A percentile compares a stretch with the other conserved stretches of the same genome.
Evolutionary conservation across 1,140 invertebrate genomes (phyloP).

Genomic region (Nasonia vitripennis): DNA sequence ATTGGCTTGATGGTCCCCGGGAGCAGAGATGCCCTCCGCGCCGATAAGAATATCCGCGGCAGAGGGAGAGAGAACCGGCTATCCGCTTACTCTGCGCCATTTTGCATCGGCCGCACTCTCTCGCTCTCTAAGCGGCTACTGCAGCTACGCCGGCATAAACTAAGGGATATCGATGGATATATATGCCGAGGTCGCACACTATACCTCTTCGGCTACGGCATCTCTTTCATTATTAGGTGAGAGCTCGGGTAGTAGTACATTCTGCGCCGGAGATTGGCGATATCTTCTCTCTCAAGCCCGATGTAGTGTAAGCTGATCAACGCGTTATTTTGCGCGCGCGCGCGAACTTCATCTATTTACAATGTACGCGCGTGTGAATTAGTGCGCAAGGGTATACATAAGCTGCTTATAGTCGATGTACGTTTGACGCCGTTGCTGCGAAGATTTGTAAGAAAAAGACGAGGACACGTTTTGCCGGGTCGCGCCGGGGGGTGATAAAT

Average conservation of each 20-base stretch:
- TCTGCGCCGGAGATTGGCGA: too few relatives aligned
- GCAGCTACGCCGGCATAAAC: slow-evolving; percentile 22
- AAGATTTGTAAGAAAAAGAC: not conserved
- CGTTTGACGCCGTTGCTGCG: too few relatives aligned
- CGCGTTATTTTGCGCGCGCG: not conserved
- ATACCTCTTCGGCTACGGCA: not conserved
- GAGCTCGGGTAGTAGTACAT: not conserved
- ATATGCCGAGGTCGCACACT: not conserved
- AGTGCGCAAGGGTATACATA: too few relatives aligned
- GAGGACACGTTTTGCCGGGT: not conserved
- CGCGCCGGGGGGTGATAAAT: not conserved
- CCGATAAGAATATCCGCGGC: slow-evolving; percentile 54
- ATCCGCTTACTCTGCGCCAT: slow-evolving; percentile 47
- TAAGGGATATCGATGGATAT: slow-evolving; percentile 36
- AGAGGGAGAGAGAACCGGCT: slow-evolving; percentile 12
- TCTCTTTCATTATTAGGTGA: slow-evolving; percentile 11
- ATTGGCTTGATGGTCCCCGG: slow-evolving; percentile 59
- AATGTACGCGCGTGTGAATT: not conserved
- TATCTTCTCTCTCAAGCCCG: not conserved
- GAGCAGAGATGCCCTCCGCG: slow-evolving; percentile 11
- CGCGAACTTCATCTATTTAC: not conserved
- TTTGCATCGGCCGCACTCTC: slow-evolving; percentile 30
- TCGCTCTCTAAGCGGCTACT: not conserved
- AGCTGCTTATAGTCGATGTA: too few relatives aligned
- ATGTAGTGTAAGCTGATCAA: not conserved